Percentiles rank a stretch among this genome's conserved stretches.
Evolutionary conservation across 1,140 invertebrate species (phyloP).

Genomic region (Gerris buenoi): DNA sequence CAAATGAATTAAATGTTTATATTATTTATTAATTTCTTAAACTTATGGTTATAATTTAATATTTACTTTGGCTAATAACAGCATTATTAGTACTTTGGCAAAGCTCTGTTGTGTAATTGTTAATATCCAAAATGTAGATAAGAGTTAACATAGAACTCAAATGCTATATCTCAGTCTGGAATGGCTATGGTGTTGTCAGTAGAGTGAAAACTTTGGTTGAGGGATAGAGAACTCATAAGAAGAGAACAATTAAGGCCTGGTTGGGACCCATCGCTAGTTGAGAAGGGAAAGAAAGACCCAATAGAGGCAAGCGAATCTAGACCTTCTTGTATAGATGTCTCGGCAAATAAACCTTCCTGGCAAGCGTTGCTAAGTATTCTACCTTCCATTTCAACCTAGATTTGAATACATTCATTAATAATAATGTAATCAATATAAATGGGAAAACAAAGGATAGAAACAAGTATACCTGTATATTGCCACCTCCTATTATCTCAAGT

Average conservation of each 20-base stretch:
- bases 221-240: slow-evolving; percentile 21
- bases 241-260: slow-evolving; percentile 16
- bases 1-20: too few species aligned
- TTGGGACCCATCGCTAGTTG: slow-evolving; percentile 13
- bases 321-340: neutral
- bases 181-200: too few species aligned
- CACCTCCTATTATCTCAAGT: slow-evolving; percentile 46
- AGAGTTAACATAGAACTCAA: too few species aligned
- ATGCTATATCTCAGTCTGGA: too few species aligned
- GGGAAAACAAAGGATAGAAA: neutral
- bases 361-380: slow-evolving; percentile 1
- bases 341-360: neutral
- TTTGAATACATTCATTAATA: slow-evolving; percentile 2
- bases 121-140: too few species aligned
- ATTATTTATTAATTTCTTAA: too few species aligned
- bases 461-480: slow-evolving; percentile 22
- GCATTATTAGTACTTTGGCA: too few species aligned
- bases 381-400: slow-evolving; percentile 9
- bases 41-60: too few species aligned
- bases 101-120: too few species aligned
- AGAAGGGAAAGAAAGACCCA: slow-evolving; percentile 25
- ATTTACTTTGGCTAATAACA: too few species aligned
- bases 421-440: neutral
- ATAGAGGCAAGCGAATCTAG: slow-evolving; percentile 14
- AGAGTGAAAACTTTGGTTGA: too few species aligned